Evolutionary conservation across 2,797 vertebrate species (phyloP).

Genomic region (Eulemur coronatus): DNA sequence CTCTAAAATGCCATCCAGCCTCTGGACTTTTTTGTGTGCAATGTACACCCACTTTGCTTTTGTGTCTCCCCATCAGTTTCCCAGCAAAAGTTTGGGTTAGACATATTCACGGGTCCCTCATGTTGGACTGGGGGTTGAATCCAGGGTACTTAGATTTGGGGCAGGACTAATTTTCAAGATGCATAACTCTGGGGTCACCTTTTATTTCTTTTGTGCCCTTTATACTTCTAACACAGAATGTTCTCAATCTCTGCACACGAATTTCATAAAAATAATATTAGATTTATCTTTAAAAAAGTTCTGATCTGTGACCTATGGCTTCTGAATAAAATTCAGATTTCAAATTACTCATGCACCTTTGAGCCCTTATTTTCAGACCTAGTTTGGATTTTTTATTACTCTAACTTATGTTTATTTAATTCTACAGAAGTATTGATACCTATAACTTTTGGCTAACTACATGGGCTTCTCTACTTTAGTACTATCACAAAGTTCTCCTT

Average conservation of each 20-base stretch:
- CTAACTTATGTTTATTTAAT: not conserved
- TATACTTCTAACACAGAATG: not conserved
- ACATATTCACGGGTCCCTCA: fast-evolving
- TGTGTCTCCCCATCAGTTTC: not conserved
- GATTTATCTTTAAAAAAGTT: not conserved
- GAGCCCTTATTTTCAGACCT: not conserved
- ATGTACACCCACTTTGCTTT: not conserved
- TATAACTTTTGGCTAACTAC: not conserved
- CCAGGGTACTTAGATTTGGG: too few species aligned
- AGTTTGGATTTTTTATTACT: not conserved
- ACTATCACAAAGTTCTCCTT: not conserved
- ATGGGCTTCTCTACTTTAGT: not conserved
- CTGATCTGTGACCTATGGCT: not conserved
- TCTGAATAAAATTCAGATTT: not conserved
- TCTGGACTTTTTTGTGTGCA: not conserved
- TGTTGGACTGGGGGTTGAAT: fast-evolving
- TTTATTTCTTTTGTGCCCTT: not conserved
- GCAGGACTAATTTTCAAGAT: not conserved
- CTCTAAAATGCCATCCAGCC: not conserved
- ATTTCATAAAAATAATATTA: not conserved
- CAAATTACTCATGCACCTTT: not conserved
- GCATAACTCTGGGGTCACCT: not conserved
- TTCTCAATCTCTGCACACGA: not conserved
- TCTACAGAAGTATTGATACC: not conserved
- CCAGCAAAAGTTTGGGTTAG: not conserved